Percentiles rank a stretch among this genome's conserved stretches.
Conservation (phyloP, 1,140 invertebrate genomes). For the Dryas iulia region DNA sequence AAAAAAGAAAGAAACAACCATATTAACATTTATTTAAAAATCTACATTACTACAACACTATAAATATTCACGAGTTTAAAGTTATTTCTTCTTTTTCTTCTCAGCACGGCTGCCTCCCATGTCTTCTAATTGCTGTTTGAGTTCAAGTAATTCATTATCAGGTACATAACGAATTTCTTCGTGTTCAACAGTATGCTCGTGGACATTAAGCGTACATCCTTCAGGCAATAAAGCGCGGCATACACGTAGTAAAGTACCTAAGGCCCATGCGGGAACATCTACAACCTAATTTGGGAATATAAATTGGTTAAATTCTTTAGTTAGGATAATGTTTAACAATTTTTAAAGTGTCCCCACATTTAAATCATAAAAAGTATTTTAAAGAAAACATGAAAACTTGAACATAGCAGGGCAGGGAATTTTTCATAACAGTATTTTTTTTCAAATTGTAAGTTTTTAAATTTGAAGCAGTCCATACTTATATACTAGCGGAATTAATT, state of each 20-base stretch:
- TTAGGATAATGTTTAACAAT: too few species aligned
- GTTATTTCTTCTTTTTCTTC: constrained; percentile 75
- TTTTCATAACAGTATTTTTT: too few species aligned
- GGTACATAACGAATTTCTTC: constrained; percentile 88
- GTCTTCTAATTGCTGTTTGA: constrained; percentile 85
- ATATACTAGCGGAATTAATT: too few species aligned
- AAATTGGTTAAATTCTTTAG: too few species aligned
- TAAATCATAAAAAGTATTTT: too few species aligned
- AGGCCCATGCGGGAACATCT: constrained; percentile 80
- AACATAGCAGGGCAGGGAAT: too few species aligned
- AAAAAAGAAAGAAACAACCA: not conserved
- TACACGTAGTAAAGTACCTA: constrained; percentile 84
- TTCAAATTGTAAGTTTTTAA: too few species aligned
- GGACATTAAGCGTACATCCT: constrained; percentile 86
- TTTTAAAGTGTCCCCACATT: too few species aligned
- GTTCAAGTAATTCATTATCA: constrained; percentile 87
- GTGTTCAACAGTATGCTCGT: constrained; percentile 78
- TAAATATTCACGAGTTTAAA: not conserved
- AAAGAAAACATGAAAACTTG: too few species aligned
- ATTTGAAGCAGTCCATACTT: too few species aligned
- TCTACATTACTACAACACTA: constrained; percentile 21
- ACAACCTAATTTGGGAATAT: constrained; percentile 69
- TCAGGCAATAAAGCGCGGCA: constrained; percentile 87
- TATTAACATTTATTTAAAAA: constrained; percentile 19
- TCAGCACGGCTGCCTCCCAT: constrained; percentile 80